These are phyloP conservation scores for Agrotis puta DNA, from an alignment of 2,888 invertebrate species.

Conservation along the genomic window DNA sequence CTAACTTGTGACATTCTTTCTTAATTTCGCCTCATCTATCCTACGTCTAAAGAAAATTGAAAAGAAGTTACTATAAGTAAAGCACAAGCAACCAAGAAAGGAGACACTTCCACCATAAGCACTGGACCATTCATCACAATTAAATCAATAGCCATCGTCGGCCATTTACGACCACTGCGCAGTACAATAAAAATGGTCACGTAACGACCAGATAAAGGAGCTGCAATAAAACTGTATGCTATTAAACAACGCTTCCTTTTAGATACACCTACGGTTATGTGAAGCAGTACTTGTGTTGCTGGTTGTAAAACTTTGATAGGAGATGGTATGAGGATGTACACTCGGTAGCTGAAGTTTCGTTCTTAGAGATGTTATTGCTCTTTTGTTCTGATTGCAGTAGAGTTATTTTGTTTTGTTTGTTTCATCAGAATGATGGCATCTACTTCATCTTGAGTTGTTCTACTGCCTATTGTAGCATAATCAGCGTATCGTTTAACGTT, in stretches of 20 bases:
- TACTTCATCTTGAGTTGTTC: too few relatives aligned
- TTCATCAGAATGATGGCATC: background rate
- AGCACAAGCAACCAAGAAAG: background rate
- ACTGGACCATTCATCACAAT: constrained; percentile 40
- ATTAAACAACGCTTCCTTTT: constrained; percentile 53
- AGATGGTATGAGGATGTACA: constrained; percentile 19
- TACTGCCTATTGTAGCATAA: too few relatives aligned
- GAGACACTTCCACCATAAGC: constrained; percentile 15
- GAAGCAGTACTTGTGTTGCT: constrained; percentile 46
- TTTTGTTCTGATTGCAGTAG: background rate
- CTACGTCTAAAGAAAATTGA: background rate
- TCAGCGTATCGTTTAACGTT: too few relatives aligned
- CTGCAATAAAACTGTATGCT: constrained; percentile 52
- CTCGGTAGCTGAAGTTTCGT: constrained; percentile 17
- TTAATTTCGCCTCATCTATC: background rate
- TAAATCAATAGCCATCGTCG: constrained; percentile 51
- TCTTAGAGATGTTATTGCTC: constrained; percentile 1
- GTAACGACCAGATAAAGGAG: constrained; percentile 58
- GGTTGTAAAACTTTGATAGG: constrained; percentile 37
- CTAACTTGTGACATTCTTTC: too few relatives aligned
- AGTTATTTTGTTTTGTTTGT: background rate
- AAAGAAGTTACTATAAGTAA: background rate
- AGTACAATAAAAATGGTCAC: constrained; percentile 52
- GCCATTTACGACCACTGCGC: constrained; percentile 48
- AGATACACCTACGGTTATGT: constrained; percentile 46